Evolutionary conservation across 2,888 invertebrate species (phyloP).

Genomic region (Eutolmus rufibarbis): DNA sequence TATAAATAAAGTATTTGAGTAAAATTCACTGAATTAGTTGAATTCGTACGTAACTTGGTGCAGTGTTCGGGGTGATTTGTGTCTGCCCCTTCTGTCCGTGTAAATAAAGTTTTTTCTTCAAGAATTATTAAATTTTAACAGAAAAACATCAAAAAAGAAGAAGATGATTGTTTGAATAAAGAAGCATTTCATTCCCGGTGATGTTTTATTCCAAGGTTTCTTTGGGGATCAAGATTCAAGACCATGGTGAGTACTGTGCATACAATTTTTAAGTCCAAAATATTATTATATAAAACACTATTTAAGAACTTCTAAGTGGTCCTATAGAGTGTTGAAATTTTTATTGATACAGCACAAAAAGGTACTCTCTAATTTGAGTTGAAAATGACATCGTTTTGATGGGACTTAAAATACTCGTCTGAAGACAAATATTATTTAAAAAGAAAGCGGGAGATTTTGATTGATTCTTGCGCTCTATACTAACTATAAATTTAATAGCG

Average conservation of each 20-base stretch:
- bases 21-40: constrained; percentile 20
- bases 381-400: too few relatives aligned
- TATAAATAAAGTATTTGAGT: constrained; percentile 16
- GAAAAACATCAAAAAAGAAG: not conserved
- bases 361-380: too few relatives aligned
- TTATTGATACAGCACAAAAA: too few relatives aligned
- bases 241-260: not conserved
- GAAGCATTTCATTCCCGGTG: not conserved
- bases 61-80: not conserved
- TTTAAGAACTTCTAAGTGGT: too few relatives aligned
- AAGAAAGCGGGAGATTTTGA: too few relatives aligned
- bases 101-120: not conserved
- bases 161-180: constrained; percentile 17
- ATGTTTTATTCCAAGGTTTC: not conserved
- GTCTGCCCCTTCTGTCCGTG: not conserved
- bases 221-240: not conserved
- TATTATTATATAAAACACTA: too few relatives aligned
- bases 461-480: too few relatives aligned
- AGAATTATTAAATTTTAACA: not conserved
- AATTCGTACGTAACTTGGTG: not conserved
- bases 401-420: too few relatives aligned
- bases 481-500: too few relatives aligned
- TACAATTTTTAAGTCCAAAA: not conserved
- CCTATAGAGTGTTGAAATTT: too few relatives aligned
- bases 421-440: too few relatives aligned